Conservation (phyloP, 2,888 invertebrate species). For the Drosophila antonietae region DNA sequence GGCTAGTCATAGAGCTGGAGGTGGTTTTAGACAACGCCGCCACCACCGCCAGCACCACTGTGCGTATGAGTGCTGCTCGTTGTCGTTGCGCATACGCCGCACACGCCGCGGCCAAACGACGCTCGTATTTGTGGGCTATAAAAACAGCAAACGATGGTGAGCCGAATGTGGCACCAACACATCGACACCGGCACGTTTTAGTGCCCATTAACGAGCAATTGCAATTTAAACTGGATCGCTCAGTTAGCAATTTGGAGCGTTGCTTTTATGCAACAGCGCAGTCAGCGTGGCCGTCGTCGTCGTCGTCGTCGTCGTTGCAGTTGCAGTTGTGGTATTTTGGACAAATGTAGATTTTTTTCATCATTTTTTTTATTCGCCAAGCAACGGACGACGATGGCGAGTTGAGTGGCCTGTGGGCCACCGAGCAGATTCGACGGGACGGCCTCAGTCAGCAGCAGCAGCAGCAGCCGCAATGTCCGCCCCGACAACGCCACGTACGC, state of each 20-base stretch:
- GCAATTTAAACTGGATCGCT: conserved; percentile 84
- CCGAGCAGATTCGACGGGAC: conserved; percentile 64
- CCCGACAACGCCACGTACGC: conserved; percentile 76
- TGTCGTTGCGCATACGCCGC: conserved; percentile 70
- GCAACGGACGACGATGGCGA: conserved; percentile 44
- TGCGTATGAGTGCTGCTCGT: conserved; percentile 68
- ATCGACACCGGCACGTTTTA: conserved; percentile 80
- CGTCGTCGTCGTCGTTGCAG: conserved; percentile 6
- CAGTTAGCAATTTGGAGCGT: conserved; percentile 82
- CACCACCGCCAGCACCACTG: conserved; percentile 45
- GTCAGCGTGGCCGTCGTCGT: conserved; percentile 30
- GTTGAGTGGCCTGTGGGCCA: conserved; percentile 73
- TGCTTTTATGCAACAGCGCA: conserved; percentile 78
- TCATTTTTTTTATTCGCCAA: conserved; percentile 12
- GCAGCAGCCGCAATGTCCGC: conserved; percentile 54
- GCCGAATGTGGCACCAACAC: conserved; percentile 43
- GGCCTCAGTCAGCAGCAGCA: conserved; percentile 45
- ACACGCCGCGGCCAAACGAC: conserved; percentile 55
- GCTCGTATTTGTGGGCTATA: conserved; percentile 60
- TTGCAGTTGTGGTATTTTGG: conserved; percentile 70
- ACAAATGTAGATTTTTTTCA: conserved; percentile 73
- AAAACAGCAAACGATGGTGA: conserved; percentile 27
- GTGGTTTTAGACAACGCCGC: conserved; percentile 6
- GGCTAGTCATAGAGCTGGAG: not conserved
- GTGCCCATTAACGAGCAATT: conserved; percentile 84